Conservation (phyloP, 1,140 invertebrate genomes). For the Drosophila pallidifrons region DNA sequence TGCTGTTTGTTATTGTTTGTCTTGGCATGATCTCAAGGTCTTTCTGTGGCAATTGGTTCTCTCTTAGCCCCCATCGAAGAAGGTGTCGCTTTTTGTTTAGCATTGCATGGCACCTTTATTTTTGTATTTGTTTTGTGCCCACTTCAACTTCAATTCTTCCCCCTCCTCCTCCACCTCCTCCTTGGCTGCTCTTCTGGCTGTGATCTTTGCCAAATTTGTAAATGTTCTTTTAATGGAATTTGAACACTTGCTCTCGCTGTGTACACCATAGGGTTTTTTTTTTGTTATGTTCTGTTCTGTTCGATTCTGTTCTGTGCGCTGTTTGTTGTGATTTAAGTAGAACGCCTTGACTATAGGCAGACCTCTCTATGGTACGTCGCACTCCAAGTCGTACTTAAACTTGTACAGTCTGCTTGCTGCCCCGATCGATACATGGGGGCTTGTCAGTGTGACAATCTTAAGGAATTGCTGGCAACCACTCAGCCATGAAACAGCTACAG, state of each 20-base stretch:
- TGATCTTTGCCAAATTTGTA: conserved; percentile 82
- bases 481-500: conserved; percentile 38
- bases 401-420: background rate
- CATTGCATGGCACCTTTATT: conserved; percentile 44
- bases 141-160: conserved; percentile 10
- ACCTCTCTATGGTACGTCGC: background rate
- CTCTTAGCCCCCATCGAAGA: conserved; percentile 57
- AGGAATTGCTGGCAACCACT: conserved; percentile 53
- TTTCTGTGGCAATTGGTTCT: conserved; percentile 53
- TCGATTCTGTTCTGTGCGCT: background rate
- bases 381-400: background rate
- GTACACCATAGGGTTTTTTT: conserved; percentile 45
- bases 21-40: conserved; percentile 75
- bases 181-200: background rate
- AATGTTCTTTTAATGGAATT: conserved; percentile 83
- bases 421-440: conserved; percentile 40
- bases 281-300: background rate
- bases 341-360: conserved; percentile 36
- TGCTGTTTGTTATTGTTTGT: conserved; percentile 70
- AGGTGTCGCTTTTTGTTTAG: conserved; percentile 72
- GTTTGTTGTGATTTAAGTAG: conserved; percentile 53
- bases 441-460: conserved; percentile 59
- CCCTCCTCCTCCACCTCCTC: background rate
- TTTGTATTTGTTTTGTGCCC: background rate
- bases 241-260: conserved; percentile 71